Evolutionary conservation across 2,113 vertebrate genomes (phyloP).

Genomic region (Sinocyclocheilus rhinocerous): DNA sequence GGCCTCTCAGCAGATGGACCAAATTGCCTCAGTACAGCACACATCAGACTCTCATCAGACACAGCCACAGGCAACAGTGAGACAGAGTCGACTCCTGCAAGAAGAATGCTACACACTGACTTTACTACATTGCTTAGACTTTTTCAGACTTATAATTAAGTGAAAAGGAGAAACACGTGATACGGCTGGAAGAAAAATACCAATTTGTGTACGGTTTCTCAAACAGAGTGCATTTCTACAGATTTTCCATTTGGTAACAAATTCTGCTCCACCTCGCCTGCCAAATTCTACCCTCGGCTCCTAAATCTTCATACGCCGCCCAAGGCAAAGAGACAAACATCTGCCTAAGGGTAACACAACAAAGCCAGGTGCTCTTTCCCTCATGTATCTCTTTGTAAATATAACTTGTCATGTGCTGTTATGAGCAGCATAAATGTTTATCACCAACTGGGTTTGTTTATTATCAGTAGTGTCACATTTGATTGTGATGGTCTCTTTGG

Average conservation of each 20-base stretch:
- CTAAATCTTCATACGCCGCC: constrained; percentile 9
- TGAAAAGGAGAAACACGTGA: not conserved
- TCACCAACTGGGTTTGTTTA: constrained; percentile 72
- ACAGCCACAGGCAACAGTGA: constrained; percentile 55
- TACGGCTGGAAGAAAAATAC: not conserved
- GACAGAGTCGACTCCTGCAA: not conserved
- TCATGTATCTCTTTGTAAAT: constrained; percentile 67
- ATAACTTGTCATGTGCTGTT: constrained; percentile 75
- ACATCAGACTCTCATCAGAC: constrained; percentile 62
- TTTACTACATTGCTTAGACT: not conserved
- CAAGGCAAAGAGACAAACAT: constrained; percentile 6
- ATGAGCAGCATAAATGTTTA: constrained; percentile 67
- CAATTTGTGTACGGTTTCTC: not conserved
- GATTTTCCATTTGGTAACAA: constrained; percentile 10
- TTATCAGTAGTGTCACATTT: constrained; percentile 72
- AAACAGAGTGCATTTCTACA: not conserved
- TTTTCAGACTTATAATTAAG: constrained; percentile 3
- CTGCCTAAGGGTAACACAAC: constrained; percentile 38
- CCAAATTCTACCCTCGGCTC: not conserved
- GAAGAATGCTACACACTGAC: constrained; percentile 3
- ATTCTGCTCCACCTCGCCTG: not conserved
- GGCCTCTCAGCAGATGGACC: constrained; percentile 72
- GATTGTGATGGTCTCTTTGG: constrained; percentile 65
- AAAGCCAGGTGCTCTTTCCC: constrained; percentile 53
- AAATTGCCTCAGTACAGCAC: constrained; percentile 68